Evolutionary conservation across 2,113 vertebrate genomes (phyloP), one percentile per base, ranked within the genome.

Genomic region (Amblyornis subalaris): DNA sequence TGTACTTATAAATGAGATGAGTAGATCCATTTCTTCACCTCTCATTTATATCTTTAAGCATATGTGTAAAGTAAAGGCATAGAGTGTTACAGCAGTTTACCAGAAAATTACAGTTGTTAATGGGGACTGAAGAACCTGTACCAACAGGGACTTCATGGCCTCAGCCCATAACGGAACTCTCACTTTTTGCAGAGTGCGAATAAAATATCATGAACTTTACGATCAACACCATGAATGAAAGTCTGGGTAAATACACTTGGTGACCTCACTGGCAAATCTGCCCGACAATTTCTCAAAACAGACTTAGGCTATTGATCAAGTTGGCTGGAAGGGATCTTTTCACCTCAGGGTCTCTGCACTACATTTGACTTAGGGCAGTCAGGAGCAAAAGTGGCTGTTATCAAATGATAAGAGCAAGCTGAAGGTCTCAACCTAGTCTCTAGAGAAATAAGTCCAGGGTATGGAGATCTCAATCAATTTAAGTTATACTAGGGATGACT

Each of bases 391-490:
- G 66, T 58, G 42, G 26, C 58, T 84, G 36, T 54, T 95, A 89
- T 69, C 73, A 96, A 81, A 89, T 81, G 83, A 84, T 92, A 93
- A 72, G 83, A 90, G 61, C 76, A 87, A 85, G 83, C 25, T 60
- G 72, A 90, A 95, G 72, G 88, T 90, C 89, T 87, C 65, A 95
- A 60, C 31, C 40, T 45, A 45, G n/a, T 75, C 83, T 92, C 61
- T 33, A 50, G 61, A 92, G 94, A 80, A 84, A 31, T 55, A 92
- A 92, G 36, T n/a, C n/a, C 55, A 57, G 53, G 28, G 20, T 86
- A 57, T 36, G 31, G 45, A 58, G 23, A 78, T 89, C 69, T 90
- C 89, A 93, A 87, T 90, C 86, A 89, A 66, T 90, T 93, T 73
- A 80, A 90, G 69, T 77, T 95, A 62, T 70, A 73, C 26, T n/a